phyloP scores from a whole-genome alignment of 2,888 invertebrate species.

The Halocaridina rubra region DNA sequence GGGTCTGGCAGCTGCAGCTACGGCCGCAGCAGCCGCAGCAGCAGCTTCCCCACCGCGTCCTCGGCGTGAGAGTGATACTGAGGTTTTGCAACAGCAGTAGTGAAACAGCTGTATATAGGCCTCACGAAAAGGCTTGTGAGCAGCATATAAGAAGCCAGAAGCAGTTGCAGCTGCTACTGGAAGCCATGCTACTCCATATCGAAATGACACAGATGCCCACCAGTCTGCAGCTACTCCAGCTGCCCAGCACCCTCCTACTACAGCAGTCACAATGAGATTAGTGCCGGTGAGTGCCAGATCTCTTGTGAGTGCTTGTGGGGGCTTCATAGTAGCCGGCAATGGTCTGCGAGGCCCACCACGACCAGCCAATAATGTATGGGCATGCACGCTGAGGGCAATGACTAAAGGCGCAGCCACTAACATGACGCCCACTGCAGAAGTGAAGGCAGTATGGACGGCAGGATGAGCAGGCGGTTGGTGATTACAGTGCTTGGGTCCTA shows the following conservation, averaged over 20 bases:
- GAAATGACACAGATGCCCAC: conserved; percentile 33
- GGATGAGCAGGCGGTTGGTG: not conserved
- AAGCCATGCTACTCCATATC: conserved; percentile 40
- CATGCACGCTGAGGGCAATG: conserved; percentile 45
- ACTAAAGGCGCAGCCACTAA: conserved; percentile 52
- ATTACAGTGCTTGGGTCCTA: conserved; percentile 51
- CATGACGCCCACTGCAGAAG: conserved; percentile 52
- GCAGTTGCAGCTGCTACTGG: conserved; percentile 56
- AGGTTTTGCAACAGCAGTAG: conserved; percentile 84
- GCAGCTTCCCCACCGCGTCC: conserved; percentile 72
- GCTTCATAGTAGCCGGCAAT: conserved; percentile 37
- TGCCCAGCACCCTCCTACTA: conserved; percentile 54
- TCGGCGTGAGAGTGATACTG: conserved; percentile 74
- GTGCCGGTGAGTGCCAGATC: conserved; percentile 53
- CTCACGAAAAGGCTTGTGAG: conserved; percentile 78
- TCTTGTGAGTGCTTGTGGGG: conserved; percentile 44
- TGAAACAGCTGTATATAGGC: conserved; percentile 81
- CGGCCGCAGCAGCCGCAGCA: conserved; percentile 65
- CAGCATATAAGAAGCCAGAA: conserved; percentile 58
- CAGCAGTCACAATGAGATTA: conserved; percentile 38
- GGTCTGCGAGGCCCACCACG: conserved; percentile 28
- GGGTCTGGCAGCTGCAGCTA: conserved; percentile 66
- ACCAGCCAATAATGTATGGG: conserved; percentile 53
- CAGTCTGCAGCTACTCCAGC: conserved; percentile 51
- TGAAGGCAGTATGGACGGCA: conserved; percentile 38